Base-by-base conservation (phyloP, 2,113 vertebrate species). In the Protomyctophum bolini region DNA sequence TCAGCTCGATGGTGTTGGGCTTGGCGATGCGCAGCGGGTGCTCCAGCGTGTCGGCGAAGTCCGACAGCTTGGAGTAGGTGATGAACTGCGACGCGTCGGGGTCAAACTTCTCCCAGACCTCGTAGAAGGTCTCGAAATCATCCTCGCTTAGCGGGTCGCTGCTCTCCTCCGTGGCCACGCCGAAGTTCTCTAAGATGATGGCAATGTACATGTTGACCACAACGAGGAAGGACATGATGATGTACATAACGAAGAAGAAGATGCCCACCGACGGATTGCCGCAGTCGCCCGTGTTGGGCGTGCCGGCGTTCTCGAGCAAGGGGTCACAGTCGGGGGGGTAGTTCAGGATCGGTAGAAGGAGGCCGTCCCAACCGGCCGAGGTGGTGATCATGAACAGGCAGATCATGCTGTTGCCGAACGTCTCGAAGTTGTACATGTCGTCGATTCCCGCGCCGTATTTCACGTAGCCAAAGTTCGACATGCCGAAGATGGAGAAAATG, bases 191-290 rank as follows among this genome's bases (percentile, higher is more conserved):
- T 89, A 99, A 77, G 91, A 99, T 99, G 91, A 99, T 98, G 91
- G 98, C 98, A 7, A 99, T 99, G 92, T 99, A 99, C 98, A 99
- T 99, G 92, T 99, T 99, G 65, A 99, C 97, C 66, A 99, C 97
- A 1, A 99, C 98, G 0, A 99, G 95, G 91, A 99, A 99, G 84
- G 97, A 99, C 87, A 99, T 98, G 85, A 99, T 99, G 91, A 99
- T 99, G 75, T 99, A 99, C 83, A 97, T 99, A 1, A 99, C 98
- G 8, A 99, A 99, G 93, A 99, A 99, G 89, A 99, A 99, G 64
- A 99, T 99, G 55, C 97, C 98, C 82, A 99, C 97, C 0, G 97
- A 98, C 0, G 98, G 98, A 91, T 99, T 99, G 46, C 98, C 98
- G 0, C 98, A 99, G 73, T 99, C 91, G 10, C 98, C 98, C 12